These are phyloP conservation scores for Dyspetes luteomarginatus DNA, from an alignment of 2,888 invertebrate genomes.

Conservation along the genomic window DNA sequence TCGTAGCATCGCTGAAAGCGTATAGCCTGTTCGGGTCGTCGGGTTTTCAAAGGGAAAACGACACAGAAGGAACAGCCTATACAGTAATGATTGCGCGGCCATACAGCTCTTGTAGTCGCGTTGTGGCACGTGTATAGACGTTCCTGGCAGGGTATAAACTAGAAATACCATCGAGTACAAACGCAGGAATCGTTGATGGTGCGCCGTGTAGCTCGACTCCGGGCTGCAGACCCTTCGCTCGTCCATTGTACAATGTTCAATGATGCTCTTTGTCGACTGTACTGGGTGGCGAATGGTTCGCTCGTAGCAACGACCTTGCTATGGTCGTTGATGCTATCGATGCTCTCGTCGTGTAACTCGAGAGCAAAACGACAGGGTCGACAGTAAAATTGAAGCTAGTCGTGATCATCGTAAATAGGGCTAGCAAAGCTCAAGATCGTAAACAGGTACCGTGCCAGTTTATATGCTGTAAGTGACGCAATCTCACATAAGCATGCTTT, in stretches of 20 bases:
- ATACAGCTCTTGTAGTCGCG: background rate
- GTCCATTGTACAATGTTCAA: constrained; percentile 62
- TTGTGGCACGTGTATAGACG: background rate
- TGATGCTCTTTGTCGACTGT: constrained; percentile 56
- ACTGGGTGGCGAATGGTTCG: constrained; percentile 41
- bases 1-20: no score
- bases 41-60: background rate
- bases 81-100: background rate
- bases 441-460: no score
- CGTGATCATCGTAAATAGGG: background rate
- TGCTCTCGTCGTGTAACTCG: background rate
- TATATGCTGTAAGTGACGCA: background rate
- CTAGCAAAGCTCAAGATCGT: background rate
- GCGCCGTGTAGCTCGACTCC: constrained; percentile 30
- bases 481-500: no score
- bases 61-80: background rate
- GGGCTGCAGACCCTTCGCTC: constrained; percentile 21
- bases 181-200: constrained; percentile 24
- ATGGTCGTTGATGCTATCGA: background rate
- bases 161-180: constrained; percentile 37
- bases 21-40: no score
- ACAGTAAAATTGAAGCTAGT: background rate
- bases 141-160: constrained; percentile 16
- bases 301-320: constrained; percentile 27
- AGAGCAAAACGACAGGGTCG: background rate